These are phyloP conservation scores for Gastrophysa polygoni DNA, from an alignment of 2,888 invertebrate genomes.

Conservation along the genomic window DNA sequence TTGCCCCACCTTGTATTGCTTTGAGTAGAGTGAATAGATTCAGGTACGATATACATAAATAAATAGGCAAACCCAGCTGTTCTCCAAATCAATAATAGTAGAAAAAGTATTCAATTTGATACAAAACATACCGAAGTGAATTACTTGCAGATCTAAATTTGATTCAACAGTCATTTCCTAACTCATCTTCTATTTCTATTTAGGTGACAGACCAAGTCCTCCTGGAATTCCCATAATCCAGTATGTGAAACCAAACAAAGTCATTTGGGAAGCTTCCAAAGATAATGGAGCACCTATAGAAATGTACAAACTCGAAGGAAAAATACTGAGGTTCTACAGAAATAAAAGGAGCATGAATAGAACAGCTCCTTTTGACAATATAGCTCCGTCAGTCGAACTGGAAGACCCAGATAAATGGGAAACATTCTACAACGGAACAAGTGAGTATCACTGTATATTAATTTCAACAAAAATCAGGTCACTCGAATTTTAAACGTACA, in stretches of 20 bases:
- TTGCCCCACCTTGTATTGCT: no score
- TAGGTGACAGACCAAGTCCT: constrained; percentile 78
- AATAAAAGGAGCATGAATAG: constrained; percentile 53
- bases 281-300: constrained; percentile 78
- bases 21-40: no score
- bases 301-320: constrained; percentile 78
- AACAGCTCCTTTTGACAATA: constrained; percentile 52
- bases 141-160: no score
- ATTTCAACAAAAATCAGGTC: no score
- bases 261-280: constrained; percentile 80
- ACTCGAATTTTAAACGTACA: no score
- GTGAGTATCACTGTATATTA: constrained; percentile 54
- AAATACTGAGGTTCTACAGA: constrained; percentile 50
- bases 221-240: constrained; percentile 80
- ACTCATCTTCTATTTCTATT: constrained; percentile 19
- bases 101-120: no score
- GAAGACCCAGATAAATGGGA: constrained; percentile 67
- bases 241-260: constrained; percentile 74
- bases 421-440: constrained; percentile 77
- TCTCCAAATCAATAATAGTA: no score
- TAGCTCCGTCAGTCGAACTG: constrained; percentile 61
- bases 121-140: no score
- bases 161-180: neutral
- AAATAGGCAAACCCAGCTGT: no score
- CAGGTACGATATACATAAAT: no score